Base-by-base conservation (phyloP, 2,888 invertebrate species). In the Mimachlamys varia region DNA sequence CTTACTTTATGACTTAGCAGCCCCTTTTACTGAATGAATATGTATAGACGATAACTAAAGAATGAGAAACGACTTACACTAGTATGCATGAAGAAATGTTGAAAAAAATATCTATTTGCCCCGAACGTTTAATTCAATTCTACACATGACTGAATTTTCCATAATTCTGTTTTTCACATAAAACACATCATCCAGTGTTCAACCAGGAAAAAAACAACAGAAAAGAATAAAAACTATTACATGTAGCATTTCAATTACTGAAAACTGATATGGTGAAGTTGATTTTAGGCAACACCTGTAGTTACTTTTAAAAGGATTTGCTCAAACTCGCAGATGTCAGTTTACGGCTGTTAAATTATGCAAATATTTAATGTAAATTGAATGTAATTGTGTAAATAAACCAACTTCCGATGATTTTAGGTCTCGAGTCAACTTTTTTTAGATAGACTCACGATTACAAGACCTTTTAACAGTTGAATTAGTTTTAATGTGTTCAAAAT, bases 221-320 rank as follows among this genome's bases (percentile, higher is more conserved):
- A 19, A 33, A 33, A 33, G 33, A 33, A 27, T n/a, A 76, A 33
- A 76, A 76, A 27, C 76, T 76, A 76, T 76, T 76, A n/a, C n/a
- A n/a, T n/a, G n/a, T n/a, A 76, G 33, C 76, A 33, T 33, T 76
- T 76, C 76, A 76, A 76, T 76, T 27, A 76, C 76, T 76, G 76
- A 33, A 76, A 76, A 27, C 4, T 33, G 76, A 76, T 76, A 76
- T 10, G 76, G 15, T 33, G 10, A 22, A 27, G 76, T 76, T 27
- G 44, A 44, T 44, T 44, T 44, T 7, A 44, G n/a, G n/a, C 27
- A 76, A 27, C 76, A 76, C 27, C 27, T 58, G 53, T 22, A 53
- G 1, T 13, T 17, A 53, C 13, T 17, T 17, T 10, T 53, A 76
- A 76, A 76, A 76, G 33, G 33, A 76, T 76, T 76, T 76, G 27